phyloP scores from a whole-genome alignment of 2,113 vertebrate genomes.

The Hiodon tergisus region DNA sequence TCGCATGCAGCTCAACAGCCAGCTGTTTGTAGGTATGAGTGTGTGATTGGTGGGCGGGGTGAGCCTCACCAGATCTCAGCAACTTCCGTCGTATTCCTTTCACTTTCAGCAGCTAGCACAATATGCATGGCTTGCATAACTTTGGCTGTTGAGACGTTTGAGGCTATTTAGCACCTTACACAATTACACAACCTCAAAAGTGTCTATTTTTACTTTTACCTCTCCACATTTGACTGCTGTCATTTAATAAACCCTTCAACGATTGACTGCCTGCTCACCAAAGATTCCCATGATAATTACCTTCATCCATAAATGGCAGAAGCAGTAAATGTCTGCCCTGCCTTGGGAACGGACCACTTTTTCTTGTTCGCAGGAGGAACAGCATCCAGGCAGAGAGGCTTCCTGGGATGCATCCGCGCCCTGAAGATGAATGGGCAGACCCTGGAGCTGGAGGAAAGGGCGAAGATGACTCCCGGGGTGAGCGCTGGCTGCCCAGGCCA shows the following conservation, averaged over 20 bases:
- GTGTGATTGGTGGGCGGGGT: too few species aligned
- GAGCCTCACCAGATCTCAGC: too few species aligned
- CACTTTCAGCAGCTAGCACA: neutral
- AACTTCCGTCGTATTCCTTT: neutral
- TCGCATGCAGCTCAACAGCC: slow-evolving; percentile 81
- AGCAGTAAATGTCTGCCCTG: neutral
- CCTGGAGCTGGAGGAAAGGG: slow-evolving; percentile 84
- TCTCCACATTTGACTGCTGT: neutral
- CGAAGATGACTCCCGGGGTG: slow-evolving; percentile 80
- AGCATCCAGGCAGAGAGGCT: slow-evolving; percentile 79
- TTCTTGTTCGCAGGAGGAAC: slow-evolving; percentile 69
- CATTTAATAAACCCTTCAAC: neutral
- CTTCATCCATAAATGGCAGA: neutral
- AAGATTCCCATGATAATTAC: neutral
- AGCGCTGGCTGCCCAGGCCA: slow-evolving; percentile 86
- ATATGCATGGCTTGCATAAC: too few species aligned
- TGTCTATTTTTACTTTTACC: neutral
- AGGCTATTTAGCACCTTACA: too few species aligned
- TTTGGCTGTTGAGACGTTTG: too few species aligned
- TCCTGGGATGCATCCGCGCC: slow-evolving; percentile 86
- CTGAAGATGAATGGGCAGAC: slow-evolving; percentile 77
- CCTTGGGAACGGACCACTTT: neutral
- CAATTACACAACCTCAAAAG: neutral
- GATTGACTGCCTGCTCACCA: slow-evolving; percentile 8
- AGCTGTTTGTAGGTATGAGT: slow-evolving; percentile 86